Conservation (phyloP, 2,113 vertebrate genomes). For the Ptilonorhynchus violaceus region DNA sequence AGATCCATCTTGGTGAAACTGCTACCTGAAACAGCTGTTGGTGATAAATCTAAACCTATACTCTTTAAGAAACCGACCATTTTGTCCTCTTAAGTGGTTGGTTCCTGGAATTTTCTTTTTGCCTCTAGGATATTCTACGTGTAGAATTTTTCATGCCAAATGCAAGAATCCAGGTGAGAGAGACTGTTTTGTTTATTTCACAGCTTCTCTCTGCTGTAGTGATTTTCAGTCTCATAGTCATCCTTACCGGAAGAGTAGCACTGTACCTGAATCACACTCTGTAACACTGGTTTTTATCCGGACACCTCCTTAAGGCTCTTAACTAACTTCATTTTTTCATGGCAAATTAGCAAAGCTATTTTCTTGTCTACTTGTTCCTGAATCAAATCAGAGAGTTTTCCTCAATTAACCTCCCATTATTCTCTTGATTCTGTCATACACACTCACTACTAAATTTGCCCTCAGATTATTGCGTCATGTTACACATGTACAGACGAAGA, state of each 20-base stretch:
- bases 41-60: not conserved
- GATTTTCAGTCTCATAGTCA: not conserved
- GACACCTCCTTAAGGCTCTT: constrained; percentile 66
- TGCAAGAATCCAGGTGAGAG: not conserved
- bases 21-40: not conserved
- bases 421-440: constrained; percentile 75
- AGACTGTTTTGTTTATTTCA: not conserved
- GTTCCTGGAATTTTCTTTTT: constrained; percentile 12
- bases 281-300: not conserved
- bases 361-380: constrained; percentile 62
- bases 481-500: constrained; percentile 81
- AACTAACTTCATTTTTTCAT: constrained; percentile 57
- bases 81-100: not conserved
- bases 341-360: constrained; percentile 71
- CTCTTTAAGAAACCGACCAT: not conserved
- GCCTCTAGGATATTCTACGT: not conserved
- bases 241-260: constrained; percentile 21
- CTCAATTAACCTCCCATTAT: constrained; percentile 57
- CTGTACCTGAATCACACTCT: constrained; percentile 12
- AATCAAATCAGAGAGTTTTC: constrained; percentile 58
- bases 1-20: not conserved
- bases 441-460: constrained; percentile 81
- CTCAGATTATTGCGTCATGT: constrained; percentile 85
- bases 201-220: not conserved
- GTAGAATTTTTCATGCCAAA: constrained; percentile 33